A percentile compares a stretch with the other conserved stretches of the same genome.
Conservation (phyloP, 2,888 invertebrate genomes). For the Platycheirus rosarum region DNA sequence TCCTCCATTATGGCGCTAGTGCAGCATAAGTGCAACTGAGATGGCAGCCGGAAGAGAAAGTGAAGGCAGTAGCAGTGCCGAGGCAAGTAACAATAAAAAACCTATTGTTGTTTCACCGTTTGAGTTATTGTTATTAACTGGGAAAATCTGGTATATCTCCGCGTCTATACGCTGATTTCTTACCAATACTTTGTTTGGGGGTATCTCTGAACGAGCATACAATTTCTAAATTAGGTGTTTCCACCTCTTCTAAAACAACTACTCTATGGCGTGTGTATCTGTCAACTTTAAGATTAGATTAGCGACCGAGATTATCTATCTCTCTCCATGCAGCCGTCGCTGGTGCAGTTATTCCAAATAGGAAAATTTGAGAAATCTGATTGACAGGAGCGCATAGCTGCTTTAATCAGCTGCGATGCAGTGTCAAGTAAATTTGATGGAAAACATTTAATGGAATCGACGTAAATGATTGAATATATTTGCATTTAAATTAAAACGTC, state of each 20-base stretch:
- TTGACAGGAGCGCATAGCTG: too few species aligned
- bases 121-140: constrained; percentile 69
- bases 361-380: background rate
- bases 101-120: constrained; percentile 22
- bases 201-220: background rate
- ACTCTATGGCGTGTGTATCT: background rate
- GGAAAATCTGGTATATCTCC: constrained; percentile 33
- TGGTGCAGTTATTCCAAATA: constrained; percentile 7
- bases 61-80: constrained; percentile 49
- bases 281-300: constrained; percentile 26
- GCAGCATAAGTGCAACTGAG: constrained; percentile 39
- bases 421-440: too few species aligned
- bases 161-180: constrained; percentile 6
- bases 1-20: background rate
- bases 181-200: background rate
- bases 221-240: constrained; percentile 13
- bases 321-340: background rate
- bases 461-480: too few species aligned
- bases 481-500: too few species aligned
- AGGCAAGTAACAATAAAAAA: too few species aligned
- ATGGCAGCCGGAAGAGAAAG: constrained; percentile 70
- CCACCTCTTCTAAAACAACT: background rate
- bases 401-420: too few species aligned
- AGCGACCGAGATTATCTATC: constrained; percentile 17
- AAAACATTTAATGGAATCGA: too few species aligned